Evolutionary conservation across 2,888 invertebrate species (phyloP), one percentile per base, ranked within the genome.

Genomic region (Neocrepidodera transversa): DNA sequence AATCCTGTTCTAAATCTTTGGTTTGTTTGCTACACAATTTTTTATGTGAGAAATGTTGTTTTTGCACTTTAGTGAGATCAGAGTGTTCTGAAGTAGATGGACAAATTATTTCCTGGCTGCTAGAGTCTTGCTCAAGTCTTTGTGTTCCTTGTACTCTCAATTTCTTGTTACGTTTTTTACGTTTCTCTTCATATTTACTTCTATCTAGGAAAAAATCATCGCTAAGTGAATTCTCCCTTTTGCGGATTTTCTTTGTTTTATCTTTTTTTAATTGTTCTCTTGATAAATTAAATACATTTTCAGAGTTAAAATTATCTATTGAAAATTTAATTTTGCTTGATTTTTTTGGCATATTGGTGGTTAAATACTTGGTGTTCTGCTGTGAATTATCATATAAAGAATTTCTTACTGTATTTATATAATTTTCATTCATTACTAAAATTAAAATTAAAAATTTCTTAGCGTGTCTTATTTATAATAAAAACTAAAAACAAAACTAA

Each of bases 401-500:
- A 8, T 57, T 47, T 40, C 65, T 58, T 14, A 65, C 49, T 8
- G 36, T 23, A 45, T 59, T 36, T 52, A 65, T 43, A 40, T 61
- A 65, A 38, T 63, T 61, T 58, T 63, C 63, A 52, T 63, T 55
- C 47, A 62, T 38, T 50, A 48, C 38, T 51, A 42, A 18, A 30
- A 23, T 23, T n/a, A n/a, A n/a, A n/a, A n/a, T n/a, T n/a, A n/a
- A n/a, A n/a, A n/a, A n/a, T n/a, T n/a, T n/a, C n/a, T n/a, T n/a
- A n/a, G n/a, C n/a, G n/a, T n/a, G n/a, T n/a, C n/a, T n/a, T n/a
- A n/a, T n/a, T n/a, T n/a, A n/a, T n/a, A n/a, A n/a, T n/a, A n/a
- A n/a, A n/a, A n/a, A n/a, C n/a, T n/a, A n/a, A n/a, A n/a, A n/a
- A n/a, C n/a, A n/a, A n/a, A n/a, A n/a, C n/a, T n/a, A n/a, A n/a